Evolutionary conservation across 2,113 vertebrate species (phyloP).

Genomic region (Spea bombifrons): DNA sequence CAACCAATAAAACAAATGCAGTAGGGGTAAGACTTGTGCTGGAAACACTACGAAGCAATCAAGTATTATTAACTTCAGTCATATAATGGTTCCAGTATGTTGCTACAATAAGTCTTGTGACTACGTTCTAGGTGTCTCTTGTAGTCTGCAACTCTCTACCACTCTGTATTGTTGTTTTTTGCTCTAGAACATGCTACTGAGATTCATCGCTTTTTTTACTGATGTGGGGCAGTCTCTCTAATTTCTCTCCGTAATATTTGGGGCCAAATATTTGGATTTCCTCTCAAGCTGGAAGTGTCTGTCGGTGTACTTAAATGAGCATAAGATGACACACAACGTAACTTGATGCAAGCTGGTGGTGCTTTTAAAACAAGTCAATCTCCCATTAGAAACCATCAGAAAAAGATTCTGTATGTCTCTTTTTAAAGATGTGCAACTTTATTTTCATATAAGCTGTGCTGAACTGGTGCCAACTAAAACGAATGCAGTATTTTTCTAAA

Average conservation of each 20-base stretch:
- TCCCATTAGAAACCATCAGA: constrained; percentile 7
- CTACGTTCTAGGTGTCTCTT: constrained; percentile 10
- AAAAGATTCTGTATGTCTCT: constrained; percentile 36
- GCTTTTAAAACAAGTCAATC: constrained; percentile 43
- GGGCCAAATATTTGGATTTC: constrained; percentile 55
- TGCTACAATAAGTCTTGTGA: not conserved
- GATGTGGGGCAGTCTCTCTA: constrained; percentile 50
- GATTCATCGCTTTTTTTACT: constrained; percentile 38
- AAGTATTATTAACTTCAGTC: constrained; percentile 5
- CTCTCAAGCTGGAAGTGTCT: constrained; percentile 51
- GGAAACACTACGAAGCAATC: too few relatives aligned
- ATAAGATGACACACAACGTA: constrained; percentile 41
- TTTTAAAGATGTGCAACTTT: constrained; percentile 48
- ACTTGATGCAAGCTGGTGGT: constrained; percentile 32
- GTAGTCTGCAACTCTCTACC: not conserved
- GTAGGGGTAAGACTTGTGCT: too few relatives aligned
- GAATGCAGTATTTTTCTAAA: constrained; percentile 63
- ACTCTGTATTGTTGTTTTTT: not conserved
- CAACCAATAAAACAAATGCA: too few relatives aligned
- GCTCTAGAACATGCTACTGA: not conserved
- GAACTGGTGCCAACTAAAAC: constrained; percentile 59
- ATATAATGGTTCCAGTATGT: constrained; percentile 1
- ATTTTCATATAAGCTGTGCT: constrained; percentile 51
- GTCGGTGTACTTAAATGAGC: constrained; percentile 47
- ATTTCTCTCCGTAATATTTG: constrained; percentile 54